These are phyloP conservation scores for Hedya salicella DNA, from an alignment of 2,888 invertebrate species.

Conservation along the genomic window DNA sequence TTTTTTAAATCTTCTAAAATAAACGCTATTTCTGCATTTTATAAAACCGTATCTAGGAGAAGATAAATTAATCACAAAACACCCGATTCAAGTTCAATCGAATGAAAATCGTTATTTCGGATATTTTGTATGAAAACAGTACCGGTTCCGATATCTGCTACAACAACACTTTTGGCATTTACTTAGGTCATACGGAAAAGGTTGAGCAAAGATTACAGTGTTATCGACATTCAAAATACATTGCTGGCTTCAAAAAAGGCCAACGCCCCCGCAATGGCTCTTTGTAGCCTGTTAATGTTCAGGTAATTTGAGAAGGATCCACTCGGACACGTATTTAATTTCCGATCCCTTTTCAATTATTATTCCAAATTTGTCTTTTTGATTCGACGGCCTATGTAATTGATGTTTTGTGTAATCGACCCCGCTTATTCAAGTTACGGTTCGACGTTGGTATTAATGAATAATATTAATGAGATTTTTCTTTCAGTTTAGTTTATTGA, in stretches of 20 bases:
- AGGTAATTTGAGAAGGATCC: conserved; percentile 39
- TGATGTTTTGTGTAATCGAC: conserved; percentile 25
- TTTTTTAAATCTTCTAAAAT: too few relatives aligned
- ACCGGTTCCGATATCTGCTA: too few relatives aligned
- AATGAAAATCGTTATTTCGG: too few relatives aligned
- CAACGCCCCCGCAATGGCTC: neutral
- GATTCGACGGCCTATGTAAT: conserved; percentile 24
- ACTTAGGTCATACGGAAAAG: too few relatives aligned
- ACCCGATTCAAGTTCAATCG: too few relatives aligned
- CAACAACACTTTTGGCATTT: too few relatives aligned
- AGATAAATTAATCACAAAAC: too few relatives aligned
- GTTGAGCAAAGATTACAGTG: too few relatives aligned
- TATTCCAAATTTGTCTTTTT: conserved; percentile 33
- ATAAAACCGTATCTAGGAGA: too few relatives aligned
- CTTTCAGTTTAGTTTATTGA: neutral
- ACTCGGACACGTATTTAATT: conserved; percentile 45
- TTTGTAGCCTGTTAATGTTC: conserved; percentile 12
- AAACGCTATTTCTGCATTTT: too few relatives aligned
- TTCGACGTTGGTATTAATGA: conserved; percentile 1
- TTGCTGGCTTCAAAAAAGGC: neutral
- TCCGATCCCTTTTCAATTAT: conserved; percentile 39
- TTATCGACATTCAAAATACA: neutral
- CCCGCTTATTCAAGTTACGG: conserved; percentile 11
- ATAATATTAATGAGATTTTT: neutral
- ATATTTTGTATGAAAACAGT: too few relatives aligned